Base-by-base conservation (phyloP, 1,140 invertebrate species). In the Bombus superbus region DNA sequence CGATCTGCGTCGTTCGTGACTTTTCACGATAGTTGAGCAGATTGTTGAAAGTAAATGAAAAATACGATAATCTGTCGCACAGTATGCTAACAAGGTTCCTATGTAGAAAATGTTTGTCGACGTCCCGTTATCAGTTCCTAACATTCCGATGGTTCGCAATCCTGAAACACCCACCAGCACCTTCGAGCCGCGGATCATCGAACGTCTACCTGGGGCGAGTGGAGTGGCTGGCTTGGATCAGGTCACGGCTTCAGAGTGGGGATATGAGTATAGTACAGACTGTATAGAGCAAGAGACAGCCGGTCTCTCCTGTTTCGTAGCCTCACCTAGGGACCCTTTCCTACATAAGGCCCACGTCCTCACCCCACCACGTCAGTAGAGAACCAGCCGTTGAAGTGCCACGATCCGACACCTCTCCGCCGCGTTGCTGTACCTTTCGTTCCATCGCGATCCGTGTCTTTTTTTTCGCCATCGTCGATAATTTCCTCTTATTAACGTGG, bases 261-360 rank as follows among this genome's bases (percentile, higher is more conserved):
- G 90, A 91, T 77, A 69, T 22, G 38, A 57, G 53, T 77, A 73
- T 5, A 78, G 76, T 59, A 74, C 47, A n/a, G 74, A 73, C 6
- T 62, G 79, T 59, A 75, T 40, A 40, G 73, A 79, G 64, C 42
- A 79, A 35, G 74, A 77, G 64, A 77, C 57, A 86, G 84, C 81
- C 75, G 82, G 89, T 84, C 89, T 90, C 89, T 90, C 89, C 81
- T 89, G 89, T 90, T 90, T 79, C 81, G 82, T 90, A 35, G 86
- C 62, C 85, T 90, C 32, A 90, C 88, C 88, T 89, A 90, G 86
- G 88, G 91, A 87, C 89, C 89, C 90, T 87, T 90, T 87, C 87
- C 93, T 95, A 95, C 94, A 94, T 95, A 95, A 95, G 94, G 93
- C 94, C 94, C 94, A 80, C 18, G 68, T 18, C 72, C 59, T 80